A percentile compares a stretch with the other conserved stretches of the same genome.
Conservation (phyloP, 2,888 invertebrate species). For the Agrotis clavis region DNA sequence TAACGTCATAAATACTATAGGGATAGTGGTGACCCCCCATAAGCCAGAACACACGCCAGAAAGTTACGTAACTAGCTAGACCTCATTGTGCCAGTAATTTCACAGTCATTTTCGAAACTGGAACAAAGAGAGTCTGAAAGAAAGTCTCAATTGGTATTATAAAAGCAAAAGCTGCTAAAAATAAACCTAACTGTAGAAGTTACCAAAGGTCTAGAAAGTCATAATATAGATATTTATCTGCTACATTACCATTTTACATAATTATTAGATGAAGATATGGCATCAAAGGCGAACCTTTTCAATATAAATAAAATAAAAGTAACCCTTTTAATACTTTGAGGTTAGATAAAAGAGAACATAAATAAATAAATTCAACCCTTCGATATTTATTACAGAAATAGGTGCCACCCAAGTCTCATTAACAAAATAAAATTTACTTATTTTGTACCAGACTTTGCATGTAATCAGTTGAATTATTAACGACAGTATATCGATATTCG, state of each 20-base stretch:
- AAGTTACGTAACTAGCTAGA: no score
- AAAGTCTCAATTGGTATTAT: no score
- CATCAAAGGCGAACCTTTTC: not conserved
- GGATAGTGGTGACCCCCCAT: no score
- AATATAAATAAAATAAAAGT: conserved; percentile 10
- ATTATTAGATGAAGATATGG: not conserved
- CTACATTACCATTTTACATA: not conserved
- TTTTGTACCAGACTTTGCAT: conserved; percentile 14
- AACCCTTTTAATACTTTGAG: conserved; percentile 3
- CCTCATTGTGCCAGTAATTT: not conserved
- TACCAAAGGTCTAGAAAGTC: not conserved
- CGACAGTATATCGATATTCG: conserved; percentile 30
- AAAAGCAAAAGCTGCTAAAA: not conserved
- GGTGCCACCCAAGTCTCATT: conserved; percentile 22
- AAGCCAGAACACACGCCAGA: no score
- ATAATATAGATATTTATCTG: not conserved
- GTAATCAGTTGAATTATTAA: conserved; percentile 49
- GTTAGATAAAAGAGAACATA: not conserved
- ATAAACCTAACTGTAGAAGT: not conserved
- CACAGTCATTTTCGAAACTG: not conserved
- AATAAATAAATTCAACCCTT: conserved; percentile 13
- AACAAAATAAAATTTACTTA: conserved; percentile 49
- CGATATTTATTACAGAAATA: conserved; percentile 15
- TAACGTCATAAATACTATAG: no score
- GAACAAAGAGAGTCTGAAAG: not conserved